A percentile compares a stretch with the other conserved stretches of the same genome.
These are phyloP conservation scores for Scomberomorus guttatus DNA, from an alignment of 2,797 vertebrate species.

Conservation along the genomic window DNA sequence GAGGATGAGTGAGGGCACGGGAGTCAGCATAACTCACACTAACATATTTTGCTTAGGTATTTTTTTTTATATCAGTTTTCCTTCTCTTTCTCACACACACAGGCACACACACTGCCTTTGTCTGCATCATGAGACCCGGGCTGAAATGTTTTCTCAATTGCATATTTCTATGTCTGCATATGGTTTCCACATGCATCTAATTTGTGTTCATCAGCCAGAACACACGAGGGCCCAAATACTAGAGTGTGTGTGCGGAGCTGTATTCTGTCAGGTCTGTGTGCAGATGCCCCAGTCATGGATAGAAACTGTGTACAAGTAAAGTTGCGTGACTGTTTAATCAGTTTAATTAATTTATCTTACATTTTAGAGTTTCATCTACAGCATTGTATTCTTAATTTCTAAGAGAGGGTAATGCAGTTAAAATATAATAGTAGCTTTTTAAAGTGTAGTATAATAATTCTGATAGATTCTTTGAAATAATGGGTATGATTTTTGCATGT, in stretches of 20 bases:
- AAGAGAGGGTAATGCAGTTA: neutral
- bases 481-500: neutral
- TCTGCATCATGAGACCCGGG: conserved; percentile 51
- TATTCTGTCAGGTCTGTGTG: conserved; percentile 12
- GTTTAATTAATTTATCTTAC: neutral
- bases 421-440: neutral
- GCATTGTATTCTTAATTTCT: neutral
- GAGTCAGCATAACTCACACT: conserved; percentile 4
- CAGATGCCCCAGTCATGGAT: conserved; percentile 7
- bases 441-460: neutral
- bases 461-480: neutral
- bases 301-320: neutral
- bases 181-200: conserved; percentile 62
- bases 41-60: conserved; percentile 38
- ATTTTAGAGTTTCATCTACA: too few relatives aligned
- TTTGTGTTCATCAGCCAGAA: conserved; percentile 48
- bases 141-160: conserved; percentile 41
- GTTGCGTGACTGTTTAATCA: neutral
- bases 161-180: conserved; percentile 50
- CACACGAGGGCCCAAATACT: neutral
- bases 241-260: conserved; percentile 30
- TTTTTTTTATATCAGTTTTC: conserved; percentile 11
- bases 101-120: conserved; percentile 20
- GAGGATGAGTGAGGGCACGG: neutral
- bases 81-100: neutral